Percentiles rank a stretch among this genome's conserved stretches.
phyloP scores from a whole-genome alignment of 2,113 vertebrate species.

The Cyprinodon brontotheroides region DNA sequence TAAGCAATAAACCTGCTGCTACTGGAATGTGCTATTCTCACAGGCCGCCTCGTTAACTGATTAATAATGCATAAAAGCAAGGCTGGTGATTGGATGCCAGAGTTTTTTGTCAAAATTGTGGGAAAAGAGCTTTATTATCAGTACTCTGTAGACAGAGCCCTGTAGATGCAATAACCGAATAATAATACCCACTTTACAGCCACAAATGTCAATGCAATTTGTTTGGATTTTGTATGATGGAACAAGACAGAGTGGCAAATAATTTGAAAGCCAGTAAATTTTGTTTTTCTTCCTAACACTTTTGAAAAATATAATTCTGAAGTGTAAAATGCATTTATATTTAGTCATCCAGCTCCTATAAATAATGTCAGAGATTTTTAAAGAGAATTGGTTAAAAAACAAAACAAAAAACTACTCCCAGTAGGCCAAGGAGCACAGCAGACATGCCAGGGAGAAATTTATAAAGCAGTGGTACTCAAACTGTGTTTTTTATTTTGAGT shows the following conservation, averaged over 20 bases:
- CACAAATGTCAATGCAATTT: not conserved
- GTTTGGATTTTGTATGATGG: not conserved
- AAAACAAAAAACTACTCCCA: too few relatives aligned
- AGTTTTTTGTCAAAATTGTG: conserved; percentile 64
- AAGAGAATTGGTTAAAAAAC: too few relatives aligned
- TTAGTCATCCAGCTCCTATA: not conserved
- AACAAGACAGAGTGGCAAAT: not conserved
- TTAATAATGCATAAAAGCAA: conserved; percentile 74
- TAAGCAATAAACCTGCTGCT: conserved; percentile 60
- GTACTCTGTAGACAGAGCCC: not conserved
- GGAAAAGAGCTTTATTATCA: conserved; percentile 41
- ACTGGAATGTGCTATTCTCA: conserved; percentile 67
- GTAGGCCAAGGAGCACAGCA: too few relatives aligned
- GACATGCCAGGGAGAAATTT: too few relatives aligned
- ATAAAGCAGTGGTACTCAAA: too few relatives aligned
- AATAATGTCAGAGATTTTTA: too few relatives aligned
- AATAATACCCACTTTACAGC: not conserved
- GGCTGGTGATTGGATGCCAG: conserved; percentile 55
- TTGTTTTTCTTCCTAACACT: not conserved
- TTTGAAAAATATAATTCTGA: not conserved
- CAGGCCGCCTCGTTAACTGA: conserved; percentile 55
- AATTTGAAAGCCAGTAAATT: not conserved
- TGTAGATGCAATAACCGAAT: not conserved
- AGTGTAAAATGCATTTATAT: not conserved
- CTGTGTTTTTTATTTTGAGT: too few relatives aligned